phyloP scores from a whole-genome alignment of 2,888 invertebrate genomes.

The Lasioglossum figueresi region DNA sequence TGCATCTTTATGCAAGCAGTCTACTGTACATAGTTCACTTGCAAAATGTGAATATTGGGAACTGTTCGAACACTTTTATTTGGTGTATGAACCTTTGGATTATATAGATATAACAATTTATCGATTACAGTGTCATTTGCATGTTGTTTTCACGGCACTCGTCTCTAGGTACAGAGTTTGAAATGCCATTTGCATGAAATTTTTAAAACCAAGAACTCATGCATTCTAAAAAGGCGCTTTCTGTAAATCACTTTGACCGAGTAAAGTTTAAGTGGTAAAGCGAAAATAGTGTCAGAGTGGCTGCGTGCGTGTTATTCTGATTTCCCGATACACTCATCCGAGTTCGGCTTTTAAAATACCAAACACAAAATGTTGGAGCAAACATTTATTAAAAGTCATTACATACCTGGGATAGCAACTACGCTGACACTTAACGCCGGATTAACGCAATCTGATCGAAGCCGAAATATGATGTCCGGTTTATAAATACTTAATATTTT shows the following conservation, averaged over 20 bases:
- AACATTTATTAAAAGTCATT: neutral
- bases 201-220: neutral
- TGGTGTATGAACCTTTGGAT: neutral
- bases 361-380: neutral
- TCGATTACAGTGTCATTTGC: slow-evolving; percentile 6
- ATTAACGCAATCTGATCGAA: neutral
- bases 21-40: too few species aligned
- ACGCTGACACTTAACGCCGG: neutral
- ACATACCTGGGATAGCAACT: neutral
- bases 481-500: neutral
- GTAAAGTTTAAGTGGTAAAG: neutral
- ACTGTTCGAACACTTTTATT: neutral
- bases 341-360: neutral
- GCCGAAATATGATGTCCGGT: neutral
- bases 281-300: neutral
- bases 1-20: too few species aligned
- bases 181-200: neutral
- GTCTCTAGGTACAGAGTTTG: neutral
- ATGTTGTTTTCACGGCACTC: neutral
- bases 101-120: neutral
- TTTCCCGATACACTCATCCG: neutral
- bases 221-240: slow-evolving; percentile 12
- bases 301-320: neutral
- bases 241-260: slow-evolving; percentile 1
- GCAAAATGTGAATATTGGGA: neutral